These are phyloP conservation scores for Drosophila triauraria DNA, from an alignment of 1,140 invertebrate species.

Conservation along the genomic window DNA sequence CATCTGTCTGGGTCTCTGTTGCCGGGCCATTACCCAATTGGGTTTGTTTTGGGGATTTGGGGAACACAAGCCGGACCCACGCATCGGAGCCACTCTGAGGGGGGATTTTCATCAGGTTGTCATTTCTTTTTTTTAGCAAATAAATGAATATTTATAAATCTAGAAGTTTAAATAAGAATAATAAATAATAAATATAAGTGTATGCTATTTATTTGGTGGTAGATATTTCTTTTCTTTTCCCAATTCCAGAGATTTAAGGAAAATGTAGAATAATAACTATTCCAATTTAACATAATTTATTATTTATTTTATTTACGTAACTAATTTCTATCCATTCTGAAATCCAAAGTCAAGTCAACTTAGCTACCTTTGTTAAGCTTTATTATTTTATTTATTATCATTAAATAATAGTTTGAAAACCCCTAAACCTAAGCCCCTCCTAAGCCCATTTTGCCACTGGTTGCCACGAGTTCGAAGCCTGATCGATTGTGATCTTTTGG, in stretches of 20 bases:
- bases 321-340: too few relatives aligned
- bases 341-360: too few relatives aligned
- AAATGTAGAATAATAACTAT: neutral
- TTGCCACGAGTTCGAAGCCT: constrained; percentile 9
- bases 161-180: too few relatives aligned
- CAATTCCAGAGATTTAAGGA: too few relatives aligned
- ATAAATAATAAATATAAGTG: too few relatives aligned
- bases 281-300: neutral
- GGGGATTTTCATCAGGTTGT: neutral
- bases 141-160: too few relatives aligned
- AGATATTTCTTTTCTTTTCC: too few relatives aligned
- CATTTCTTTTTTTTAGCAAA: too few relatives aligned
- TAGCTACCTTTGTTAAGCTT: neutral
- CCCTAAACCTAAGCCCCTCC: constrained; percentile 1
- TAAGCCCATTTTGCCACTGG: constrained; percentile 7
- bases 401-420: neutral
- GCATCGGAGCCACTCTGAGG: neutral
- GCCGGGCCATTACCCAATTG: constrained; percentile 37
- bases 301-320: neutral
- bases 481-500: constrained; percentile 17
- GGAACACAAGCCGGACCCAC: neutral
- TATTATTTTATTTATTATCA: too few relatives aligned
- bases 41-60: constrained; percentile 10
- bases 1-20: constrained; percentile 30
- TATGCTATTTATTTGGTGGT: too few relatives aligned